phyloP scores from a whole-genome alignment of 2,797 vertebrate species.

The Lepilemur ruficaudatus region DNA sequence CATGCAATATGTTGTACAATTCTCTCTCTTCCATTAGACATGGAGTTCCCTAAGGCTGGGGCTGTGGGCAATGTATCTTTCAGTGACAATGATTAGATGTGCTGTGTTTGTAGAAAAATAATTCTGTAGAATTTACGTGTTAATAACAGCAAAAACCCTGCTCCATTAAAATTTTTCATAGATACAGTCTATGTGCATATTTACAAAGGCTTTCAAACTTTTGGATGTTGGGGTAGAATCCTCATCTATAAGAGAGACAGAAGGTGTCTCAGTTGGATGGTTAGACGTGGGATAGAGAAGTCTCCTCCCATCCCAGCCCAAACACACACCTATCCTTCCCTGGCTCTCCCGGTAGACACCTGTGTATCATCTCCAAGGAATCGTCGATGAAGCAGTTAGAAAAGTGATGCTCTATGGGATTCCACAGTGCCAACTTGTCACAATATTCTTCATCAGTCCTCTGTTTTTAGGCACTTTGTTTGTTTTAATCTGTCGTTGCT shows the following conservation, averaged over 20 bases:
- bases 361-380: too few relatives aligned
- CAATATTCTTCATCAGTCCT: background rate
- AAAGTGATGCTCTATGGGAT: background rate
- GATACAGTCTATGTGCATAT: background rate
- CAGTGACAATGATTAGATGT: background rate
- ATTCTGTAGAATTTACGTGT: background rate
- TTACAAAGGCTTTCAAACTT: background rate
- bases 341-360: background rate
- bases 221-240: background rate
- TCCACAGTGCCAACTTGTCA: background rate
- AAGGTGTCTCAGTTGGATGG: background rate
- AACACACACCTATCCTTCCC: background rate
- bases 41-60: background rate
- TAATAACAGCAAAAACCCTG: background rate
- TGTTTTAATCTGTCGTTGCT: background rate
- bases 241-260: background rate
- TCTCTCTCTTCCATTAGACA: background rate
- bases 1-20: background rate
- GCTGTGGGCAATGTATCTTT: background rate
- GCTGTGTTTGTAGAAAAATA: background rate
- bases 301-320: too few relatives aligned
- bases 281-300: background rate
- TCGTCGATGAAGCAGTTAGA: background rate
- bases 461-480: background rate
- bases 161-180: background rate